phyloP scores from a whole-genome alignment of 2,888 invertebrate species.

The Sminthurinus aureus region DNA sequence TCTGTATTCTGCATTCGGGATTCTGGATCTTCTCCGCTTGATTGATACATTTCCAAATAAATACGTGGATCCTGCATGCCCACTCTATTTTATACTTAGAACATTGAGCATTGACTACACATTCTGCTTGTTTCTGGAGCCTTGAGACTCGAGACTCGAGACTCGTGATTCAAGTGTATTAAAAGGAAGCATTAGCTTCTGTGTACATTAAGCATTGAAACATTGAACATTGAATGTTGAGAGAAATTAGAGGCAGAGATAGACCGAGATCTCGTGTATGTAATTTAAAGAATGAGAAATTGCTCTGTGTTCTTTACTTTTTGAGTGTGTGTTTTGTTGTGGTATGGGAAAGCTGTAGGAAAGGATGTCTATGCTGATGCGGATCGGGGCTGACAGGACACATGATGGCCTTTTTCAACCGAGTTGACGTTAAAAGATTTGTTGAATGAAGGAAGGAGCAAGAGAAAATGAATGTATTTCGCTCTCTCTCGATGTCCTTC shows the following conservation, averaged over 20 bases:
- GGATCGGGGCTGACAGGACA: constrained; percentile 20
- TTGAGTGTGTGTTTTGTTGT: not conserved
- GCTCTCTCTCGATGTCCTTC: too few relatives aligned
- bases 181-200: constrained; percentile 8
- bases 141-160: too few relatives aligned
- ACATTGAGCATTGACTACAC: too few relatives aligned
- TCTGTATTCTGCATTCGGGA: too few relatives aligned
- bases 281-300: constrained; percentile 24
- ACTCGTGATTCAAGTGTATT: constrained; percentile 18
- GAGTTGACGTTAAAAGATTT: constrained; percentile 39
- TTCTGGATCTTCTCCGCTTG: too few relatives aligned
- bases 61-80: too few relatives aligned
- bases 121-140: too few relatives aligned
- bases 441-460: constrained; percentile 15
- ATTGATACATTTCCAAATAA: too few relatives aligned
- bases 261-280: constrained; percentile 5
- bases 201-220: too few relatives aligned
- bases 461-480: too few relatives aligned
- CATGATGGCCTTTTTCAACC: constrained; percentile 40
- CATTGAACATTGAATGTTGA: constrained; percentile 9
- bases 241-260: not conserved
- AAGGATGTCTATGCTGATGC: constrained; percentile 14
- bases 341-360: not conserved
- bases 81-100: too few relatives aligned
- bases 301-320: constrained; percentile 12